A percentile compares a stretch with the other conserved stretches of the same genome.
Conservation (phyloP, 1,140 invertebrate genomes). For the Pteromalus puparum region DNA sequence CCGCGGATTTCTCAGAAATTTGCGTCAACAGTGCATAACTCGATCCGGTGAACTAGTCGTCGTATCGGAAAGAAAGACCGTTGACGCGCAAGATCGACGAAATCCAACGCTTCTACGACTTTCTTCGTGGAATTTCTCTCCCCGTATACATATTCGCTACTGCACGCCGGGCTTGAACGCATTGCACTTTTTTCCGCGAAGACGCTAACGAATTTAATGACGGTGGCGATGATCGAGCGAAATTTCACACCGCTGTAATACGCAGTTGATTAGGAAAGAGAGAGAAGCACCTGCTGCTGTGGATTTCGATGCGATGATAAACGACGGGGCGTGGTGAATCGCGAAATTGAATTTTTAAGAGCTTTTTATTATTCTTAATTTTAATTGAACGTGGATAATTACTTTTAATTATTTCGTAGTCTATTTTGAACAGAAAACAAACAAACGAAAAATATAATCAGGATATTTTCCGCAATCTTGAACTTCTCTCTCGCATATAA, state of each 20-base stretch:
- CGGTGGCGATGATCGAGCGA: conserved; percentile 27
- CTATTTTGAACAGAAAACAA: no score
- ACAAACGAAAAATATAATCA: no score
- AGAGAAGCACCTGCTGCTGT: background rate
- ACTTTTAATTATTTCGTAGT: no score
- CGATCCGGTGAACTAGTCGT: background rate
- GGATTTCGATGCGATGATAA: background rate
- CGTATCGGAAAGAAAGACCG: conserved; percentile 28
- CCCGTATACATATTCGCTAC: no score
- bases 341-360: background rate
- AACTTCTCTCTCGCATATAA: no score
- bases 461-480: no score
- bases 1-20: conserved; percentile 34
- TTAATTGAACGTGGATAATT: no score
- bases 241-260: conserved; percentile 19
- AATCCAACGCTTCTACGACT: conserved; percentile 8
- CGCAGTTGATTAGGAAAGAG: background rate
- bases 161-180: background rate
- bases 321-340: background rate
- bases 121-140: background rate
- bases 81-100: conserved; percentile 22
- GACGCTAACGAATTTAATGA: conserved; percentile 38
- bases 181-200: background rate
- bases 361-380: background rate
- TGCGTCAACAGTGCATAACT: conserved; percentile 1